phyloP scores from a whole-genome alignment of 2,797 vertebrate genomes.

The Petrocephalus sullivani region DNA sequence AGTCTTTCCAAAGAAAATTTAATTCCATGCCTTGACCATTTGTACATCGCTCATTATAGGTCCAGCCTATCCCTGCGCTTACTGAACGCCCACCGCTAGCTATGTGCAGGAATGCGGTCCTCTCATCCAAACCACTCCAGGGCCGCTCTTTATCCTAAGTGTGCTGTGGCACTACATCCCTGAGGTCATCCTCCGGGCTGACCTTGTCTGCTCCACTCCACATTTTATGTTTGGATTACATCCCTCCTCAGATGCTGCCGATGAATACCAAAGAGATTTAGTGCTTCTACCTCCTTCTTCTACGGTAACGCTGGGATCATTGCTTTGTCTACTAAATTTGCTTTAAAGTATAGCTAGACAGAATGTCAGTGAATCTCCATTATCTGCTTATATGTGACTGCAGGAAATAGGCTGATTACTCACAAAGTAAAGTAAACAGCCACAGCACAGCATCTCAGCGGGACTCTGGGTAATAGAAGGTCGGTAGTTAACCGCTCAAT shows the following conservation, averaged over 20 bases:
- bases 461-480: background rate
- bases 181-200: background rate
- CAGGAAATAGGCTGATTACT: background rate
- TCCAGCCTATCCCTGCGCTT: background rate
- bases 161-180: background rate
- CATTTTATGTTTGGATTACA: background rate
- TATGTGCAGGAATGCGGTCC: background rate
- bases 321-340: background rate
- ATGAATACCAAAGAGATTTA: background rate
- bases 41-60: background rate
- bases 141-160: background rate
- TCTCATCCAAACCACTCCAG: background rate
- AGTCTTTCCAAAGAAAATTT: background rate
- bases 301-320: background rate
- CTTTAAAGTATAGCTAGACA: background rate
- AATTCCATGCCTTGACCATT: background rate
- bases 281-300: background rate
- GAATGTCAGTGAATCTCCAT: background rate
- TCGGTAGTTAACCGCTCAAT: background rate
- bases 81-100: background rate
- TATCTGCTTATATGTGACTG: background rate
- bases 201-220: background rate
- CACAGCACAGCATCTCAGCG: background rate
- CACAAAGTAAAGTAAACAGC: background rate
- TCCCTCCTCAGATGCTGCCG: background rate